Evolutionary conservation across 2,113 vertebrate species (phyloP), one percentile per base, ranked within the genome.

Genomic region (Odontesthes bonariensis): DNA sequence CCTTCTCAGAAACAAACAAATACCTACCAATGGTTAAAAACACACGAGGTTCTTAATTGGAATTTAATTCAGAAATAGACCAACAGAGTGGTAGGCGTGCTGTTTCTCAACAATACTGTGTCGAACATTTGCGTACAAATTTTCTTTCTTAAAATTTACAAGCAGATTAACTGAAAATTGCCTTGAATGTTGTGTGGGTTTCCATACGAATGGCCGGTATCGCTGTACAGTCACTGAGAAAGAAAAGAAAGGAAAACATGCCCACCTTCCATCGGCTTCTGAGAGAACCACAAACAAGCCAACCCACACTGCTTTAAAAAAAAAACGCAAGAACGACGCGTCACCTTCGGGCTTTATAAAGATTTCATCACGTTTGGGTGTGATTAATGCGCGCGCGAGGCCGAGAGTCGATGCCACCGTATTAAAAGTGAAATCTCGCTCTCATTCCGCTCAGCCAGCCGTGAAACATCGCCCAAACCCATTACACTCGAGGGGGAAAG

Each of bases 391-490:
- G 94, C 95, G 94, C 94, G 94, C 94, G 95, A 93, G 89, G 93
- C 95, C 92, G 94, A 93, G 96, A 96, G 96, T 96, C 95, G 95
- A 94, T 94, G 95, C 94, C 95, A 93, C 93, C 95, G 92, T 95
- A 96, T 97, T 96, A 96, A 97, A 96, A 94, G 94, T 95, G 93
- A 94, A 96, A 96, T 96, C 94, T 96, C 93, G 96, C 96, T 94
- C 97, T 97, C 96, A 97, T 97, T 97, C 95, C 92, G 94, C 94
- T 94, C 97, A 97, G 95, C 94, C 97, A 97, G 94, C 96, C 96
- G 95, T 97, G 96, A 97, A 96, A 96, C 95, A 94, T 93, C 94
- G 92, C 94, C 95, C 93, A 94, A 97, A 96, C 95, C 96, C 96
- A 96, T 98, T 98, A 97, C 94, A 95, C 95, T 94, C 71, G 59